Percentiles rank a stretch among this genome's conserved stretches.
Evolutionary conservation across 2,113 vertebrate species (phyloP).

Genomic region (Edolisoma coerulescens): DNA sequence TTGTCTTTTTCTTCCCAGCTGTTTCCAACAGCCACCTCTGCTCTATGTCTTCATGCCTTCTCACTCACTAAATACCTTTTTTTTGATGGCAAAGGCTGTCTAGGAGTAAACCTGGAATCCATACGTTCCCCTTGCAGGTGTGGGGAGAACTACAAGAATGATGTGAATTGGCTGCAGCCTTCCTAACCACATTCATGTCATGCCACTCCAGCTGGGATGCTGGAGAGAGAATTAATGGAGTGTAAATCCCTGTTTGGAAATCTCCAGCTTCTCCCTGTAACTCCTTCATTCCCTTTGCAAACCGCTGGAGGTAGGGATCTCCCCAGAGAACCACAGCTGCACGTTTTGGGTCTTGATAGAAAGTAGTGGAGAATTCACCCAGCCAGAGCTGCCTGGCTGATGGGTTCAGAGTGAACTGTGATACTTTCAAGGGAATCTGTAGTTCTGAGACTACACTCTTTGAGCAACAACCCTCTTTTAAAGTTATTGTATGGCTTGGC

Average conservation of each 20-base stretch:
- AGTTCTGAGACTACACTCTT: neutral
- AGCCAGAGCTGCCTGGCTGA: slow-evolving; percentile 17
- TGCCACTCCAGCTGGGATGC: slow-evolving; percentile 5
- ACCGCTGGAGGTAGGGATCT: neutral
- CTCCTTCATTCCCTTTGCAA: neutral
- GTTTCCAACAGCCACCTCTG: neutral
- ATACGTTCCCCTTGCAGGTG: neutral
- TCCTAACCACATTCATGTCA: neutral
- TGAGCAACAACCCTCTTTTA: slow-evolving; percentile 18
- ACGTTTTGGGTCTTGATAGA: neutral
- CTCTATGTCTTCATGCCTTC: neutral
- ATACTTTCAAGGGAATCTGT: neutral
- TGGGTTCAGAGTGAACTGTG: neutral
- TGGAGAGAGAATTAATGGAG: slow-evolving; percentile 5
- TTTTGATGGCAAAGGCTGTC: neutral
- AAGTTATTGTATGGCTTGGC: slow-evolving; percentile 61
- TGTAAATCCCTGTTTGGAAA: slow-evolving; percentile 47
- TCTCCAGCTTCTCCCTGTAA: neutral
- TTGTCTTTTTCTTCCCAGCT: neutral
- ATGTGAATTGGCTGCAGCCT: slow-evolving; percentile 15
- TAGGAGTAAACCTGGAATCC: neutral
- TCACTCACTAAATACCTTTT: neutral
- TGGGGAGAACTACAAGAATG: neutral
- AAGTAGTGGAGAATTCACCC: neutral
- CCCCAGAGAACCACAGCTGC: neutral